phyloP scores from a whole-genome alignment of 2,888 invertebrate genomes.

The Lacanobia oleracea region DNA sequence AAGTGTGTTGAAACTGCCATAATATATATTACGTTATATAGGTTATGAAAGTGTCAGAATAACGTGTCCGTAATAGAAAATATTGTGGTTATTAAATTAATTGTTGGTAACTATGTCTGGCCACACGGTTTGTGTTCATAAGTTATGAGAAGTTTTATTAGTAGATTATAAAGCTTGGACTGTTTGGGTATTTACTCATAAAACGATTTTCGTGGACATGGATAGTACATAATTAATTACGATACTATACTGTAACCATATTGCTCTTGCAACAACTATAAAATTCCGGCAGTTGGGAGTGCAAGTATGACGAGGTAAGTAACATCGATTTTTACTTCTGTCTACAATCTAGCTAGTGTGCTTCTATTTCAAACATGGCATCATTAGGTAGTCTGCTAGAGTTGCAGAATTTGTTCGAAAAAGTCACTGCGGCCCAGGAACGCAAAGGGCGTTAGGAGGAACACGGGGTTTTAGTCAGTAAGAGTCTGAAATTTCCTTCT shows the following conservation, averaged over 20 bases:
- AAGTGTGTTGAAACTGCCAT: slow-evolving; percentile 68
- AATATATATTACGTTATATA: slow-evolving; percentile 67
- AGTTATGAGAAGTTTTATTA: slow-evolving; percentile 56
- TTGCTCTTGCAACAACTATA: background rate
- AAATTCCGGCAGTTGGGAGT: background rate
- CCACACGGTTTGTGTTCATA: slow-evolving; percentile 55
- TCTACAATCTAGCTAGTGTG: background rate
- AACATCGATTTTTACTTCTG: no score
- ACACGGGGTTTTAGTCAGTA: no score
- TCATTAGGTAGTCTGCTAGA: background rate
- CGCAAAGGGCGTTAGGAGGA: no score
- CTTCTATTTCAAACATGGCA: slow-evolving; percentile 1
- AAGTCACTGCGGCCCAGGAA: no score
- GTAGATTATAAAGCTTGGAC: slow-evolving; percentile 38
- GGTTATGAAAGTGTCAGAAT: slow-evolving; percentile 73
- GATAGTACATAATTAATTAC: background rate
- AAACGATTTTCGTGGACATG: slow-evolving; percentile 20
- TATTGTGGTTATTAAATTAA: slow-evolving; percentile 66
- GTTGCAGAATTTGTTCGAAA: no score
- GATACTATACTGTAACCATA: background rate
- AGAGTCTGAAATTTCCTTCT: no score
- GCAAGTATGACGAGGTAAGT: background rate
- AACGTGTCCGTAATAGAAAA: slow-evolving; percentile 70
- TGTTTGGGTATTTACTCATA: slow-evolving; percentile 34
- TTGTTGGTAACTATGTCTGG: slow-evolving; percentile 54